Evolutionary conservation across 1,140 invertebrate species (phyloP).

Genomic region (Drosophila subobscura): DNA sequence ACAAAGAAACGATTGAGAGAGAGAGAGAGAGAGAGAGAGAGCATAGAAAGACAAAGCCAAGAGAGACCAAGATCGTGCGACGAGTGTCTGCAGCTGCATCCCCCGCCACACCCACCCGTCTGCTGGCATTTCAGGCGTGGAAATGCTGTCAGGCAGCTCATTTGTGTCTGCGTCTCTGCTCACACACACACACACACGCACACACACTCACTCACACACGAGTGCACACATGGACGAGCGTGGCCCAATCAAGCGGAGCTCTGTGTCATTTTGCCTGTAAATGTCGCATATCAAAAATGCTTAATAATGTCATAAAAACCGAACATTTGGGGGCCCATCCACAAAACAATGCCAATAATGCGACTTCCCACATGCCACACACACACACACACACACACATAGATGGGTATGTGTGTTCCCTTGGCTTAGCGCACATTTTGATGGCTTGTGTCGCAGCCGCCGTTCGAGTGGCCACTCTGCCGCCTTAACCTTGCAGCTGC

Average conservation of each 20-base stretch:
- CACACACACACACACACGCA: conserved; percentile 2
- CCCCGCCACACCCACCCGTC: too few species aligned
- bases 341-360: conserved; percentile 29
- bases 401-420: conserved; percentile 1
- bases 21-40: not conserved
- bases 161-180: conserved; percentile 2
- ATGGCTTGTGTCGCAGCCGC: conserved; percentile 36
- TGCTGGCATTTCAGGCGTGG: too few species aligned
- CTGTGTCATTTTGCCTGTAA: conserved; percentile 25
- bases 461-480: conserved; percentile 66
- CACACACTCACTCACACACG: conserved; percentile 1
- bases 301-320: conserved; percentile 68
- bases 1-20: too few species aligned
- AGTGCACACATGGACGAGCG: not conserved
- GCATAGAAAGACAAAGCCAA: too few species aligned
- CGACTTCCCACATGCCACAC: conserved; percentile 5
- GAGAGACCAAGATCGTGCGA: too few species aligned
- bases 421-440: conserved; percentile 27
- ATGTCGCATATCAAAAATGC: conserved; percentile 62
- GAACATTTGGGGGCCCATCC: conserved; percentile 32
- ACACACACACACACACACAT: not conserved
- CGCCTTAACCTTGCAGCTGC: conserved; percentile 47
- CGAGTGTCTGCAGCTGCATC: too few species aligned
- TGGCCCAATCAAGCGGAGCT: conserved; percentile 32
- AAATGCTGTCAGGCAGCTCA: too few species aligned